Conservation (phyloP, 2,888 invertebrate genomes). For the Sycophila texana region DNA sequence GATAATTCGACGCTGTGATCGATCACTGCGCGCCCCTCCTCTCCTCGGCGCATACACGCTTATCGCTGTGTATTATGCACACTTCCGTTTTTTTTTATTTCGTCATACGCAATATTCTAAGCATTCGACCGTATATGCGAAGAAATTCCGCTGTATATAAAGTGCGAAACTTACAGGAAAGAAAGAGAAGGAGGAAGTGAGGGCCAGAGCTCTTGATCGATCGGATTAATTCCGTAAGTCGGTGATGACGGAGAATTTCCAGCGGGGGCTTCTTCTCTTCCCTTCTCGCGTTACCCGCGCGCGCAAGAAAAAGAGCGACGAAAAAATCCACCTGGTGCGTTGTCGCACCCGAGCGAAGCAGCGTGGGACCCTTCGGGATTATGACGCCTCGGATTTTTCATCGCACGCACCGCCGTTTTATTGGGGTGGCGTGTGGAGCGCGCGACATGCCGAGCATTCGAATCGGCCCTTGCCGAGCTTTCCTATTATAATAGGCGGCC, state of each 20-base stretch:
- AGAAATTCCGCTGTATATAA: no score
- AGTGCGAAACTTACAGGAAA: no score
- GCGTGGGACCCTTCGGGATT: constrained; percentile 48
- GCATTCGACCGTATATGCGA: no score
- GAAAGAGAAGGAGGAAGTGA: constrained; percentile 7
- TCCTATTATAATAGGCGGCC: background rate
- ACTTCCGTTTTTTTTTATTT: no score
- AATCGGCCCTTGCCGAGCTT: constrained; percentile 12
- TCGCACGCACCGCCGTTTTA: constrained; percentile 27
- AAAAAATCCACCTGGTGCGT: constrained; percentile 49
- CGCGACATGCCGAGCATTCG: constrained; percentile 20
- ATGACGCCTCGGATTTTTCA: constrained; percentile 40
- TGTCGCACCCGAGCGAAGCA: background rate
- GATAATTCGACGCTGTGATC: no score
- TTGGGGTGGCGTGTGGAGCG: constrained; percentile 7
- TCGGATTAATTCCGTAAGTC: constrained; percentile 46
- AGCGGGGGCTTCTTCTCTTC: constrained; percentile 54
- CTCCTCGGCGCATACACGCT: no score
- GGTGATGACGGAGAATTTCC: constrained; percentile 54
- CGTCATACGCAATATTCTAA: no score
- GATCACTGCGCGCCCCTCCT: no score
- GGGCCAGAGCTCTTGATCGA: constrained; percentile 22
- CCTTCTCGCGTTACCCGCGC: constrained; percentile 61
- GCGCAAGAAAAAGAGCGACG: background rate
- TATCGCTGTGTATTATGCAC: no score